Conservation (phyloP, 2,797 vertebrate species). For the Alca torda region DNA sequence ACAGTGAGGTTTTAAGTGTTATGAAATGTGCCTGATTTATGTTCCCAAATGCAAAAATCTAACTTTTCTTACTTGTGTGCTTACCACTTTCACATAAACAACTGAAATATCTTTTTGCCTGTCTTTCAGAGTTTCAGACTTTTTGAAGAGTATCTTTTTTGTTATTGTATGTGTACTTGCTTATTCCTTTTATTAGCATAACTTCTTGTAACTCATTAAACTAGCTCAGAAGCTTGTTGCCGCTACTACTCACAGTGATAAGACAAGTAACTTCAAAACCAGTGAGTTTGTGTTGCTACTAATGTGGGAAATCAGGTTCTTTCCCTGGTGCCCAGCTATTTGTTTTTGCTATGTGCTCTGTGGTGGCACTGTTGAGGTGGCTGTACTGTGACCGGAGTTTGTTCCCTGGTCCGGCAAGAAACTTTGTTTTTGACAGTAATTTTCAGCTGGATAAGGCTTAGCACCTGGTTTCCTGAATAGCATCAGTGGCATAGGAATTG, state of each 20-base stretch:
- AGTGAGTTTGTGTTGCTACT: background rate
- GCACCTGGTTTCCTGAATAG: background rate
- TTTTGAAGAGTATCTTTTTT: background rate
- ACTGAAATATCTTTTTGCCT: background rate
- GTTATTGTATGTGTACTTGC: background rate
- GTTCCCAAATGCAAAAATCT: background rate
- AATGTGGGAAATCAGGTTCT: background rate
- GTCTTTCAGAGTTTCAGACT: background rate
- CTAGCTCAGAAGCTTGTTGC: background rate
- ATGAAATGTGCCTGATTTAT: background rate
- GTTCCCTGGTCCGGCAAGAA: background rate
- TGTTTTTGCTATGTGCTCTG: rapidly evolving
- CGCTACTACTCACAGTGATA: background rate
- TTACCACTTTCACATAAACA: background rate
- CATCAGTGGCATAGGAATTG: background rate
- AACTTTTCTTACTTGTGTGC: background rate
- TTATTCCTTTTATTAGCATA: background rate
- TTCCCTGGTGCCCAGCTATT: background rate
- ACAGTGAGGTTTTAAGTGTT: background rate
- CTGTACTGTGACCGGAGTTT: background rate
- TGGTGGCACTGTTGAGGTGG: background rate
- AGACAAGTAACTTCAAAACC: background rate
- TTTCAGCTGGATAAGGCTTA: background rate
- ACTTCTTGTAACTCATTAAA: background rate
- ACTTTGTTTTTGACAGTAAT: background rate